These are phyloP conservation scores for Hemibagrus guttatus DNA, from an alignment of 2,797 vertebrate genomes.

Conservation along the genomic window DNA sequence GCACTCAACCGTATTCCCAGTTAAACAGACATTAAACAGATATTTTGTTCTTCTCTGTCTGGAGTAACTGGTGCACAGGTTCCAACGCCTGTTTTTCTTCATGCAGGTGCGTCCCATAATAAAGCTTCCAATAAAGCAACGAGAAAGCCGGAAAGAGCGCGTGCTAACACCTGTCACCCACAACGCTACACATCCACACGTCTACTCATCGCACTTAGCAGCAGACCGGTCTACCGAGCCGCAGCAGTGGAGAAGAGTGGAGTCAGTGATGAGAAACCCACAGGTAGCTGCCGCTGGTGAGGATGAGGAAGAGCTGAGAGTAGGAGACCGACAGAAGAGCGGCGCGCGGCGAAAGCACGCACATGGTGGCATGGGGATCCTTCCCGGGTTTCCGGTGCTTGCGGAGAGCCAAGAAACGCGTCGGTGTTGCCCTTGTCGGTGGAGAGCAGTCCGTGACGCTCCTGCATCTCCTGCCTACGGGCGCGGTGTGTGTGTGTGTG, in stretches of 20 bases:
- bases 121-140: conserved; percentile 15
- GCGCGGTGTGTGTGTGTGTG: neutral
- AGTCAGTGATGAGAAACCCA: conserved; percentile 74
- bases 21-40: neutral
- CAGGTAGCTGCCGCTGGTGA: conserved; percentile 98
- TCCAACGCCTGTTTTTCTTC: neutral
- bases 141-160: conserved; percentile 1
- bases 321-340: conserved; percentile 94
- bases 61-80: neutral
- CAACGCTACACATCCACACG: conserved; percentile 14
- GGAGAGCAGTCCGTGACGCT: conserved; percentile 66
- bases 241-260: conserved; percentile 1
- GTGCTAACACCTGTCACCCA: conserved; percentile 32
- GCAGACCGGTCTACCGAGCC: conserved; percentile 24
- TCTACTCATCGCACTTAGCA: conserved; percentile 20
- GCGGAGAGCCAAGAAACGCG: conserved; percentile 36
- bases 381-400: neutral
- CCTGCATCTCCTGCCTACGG: conserved; percentile 42
- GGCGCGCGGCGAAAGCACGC: conserved; percentile 88
- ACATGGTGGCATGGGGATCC: conserved; percentile 81
- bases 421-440: conserved; percentile 59
- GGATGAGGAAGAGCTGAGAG: conserved; percentile 96
- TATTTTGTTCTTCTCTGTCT: neutral
- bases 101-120: conserved; percentile 44
- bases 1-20: conserved; percentile 7